Evolutionary conservation across 2,888 invertebrate genomes (phyloP).

Genomic region (Chironomus tentans): DNA sequence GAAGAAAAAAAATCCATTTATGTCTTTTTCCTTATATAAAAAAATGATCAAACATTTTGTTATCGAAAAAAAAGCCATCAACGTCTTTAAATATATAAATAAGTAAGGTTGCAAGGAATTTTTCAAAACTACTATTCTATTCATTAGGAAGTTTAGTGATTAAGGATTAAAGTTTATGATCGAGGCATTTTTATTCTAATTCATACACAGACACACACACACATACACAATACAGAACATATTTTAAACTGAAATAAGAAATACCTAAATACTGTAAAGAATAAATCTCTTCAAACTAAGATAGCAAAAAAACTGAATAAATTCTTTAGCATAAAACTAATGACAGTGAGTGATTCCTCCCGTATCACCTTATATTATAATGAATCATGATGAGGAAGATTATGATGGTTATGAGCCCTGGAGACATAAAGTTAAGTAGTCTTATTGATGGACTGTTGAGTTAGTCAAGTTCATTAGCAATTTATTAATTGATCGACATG

Average conservation of each 20-base stretch:
- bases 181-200: constrained; percentile 8
- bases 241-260: not conserved
- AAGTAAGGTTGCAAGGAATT: constrained; percentile 23
- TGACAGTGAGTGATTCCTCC: not conserved
- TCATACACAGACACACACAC: not conserved
- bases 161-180: not conserved
- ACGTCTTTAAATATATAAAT: constrained; percentile 1
- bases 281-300: not conserved
- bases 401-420: not conserved
- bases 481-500: too few species aligned
- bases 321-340: not conserved
- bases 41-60: not conserved
- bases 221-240: not conserved
- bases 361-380: not conserved
- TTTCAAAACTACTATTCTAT: constrained; percentile 16
- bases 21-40: not conserved
- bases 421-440: too few species aligned
- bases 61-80: not conserved
- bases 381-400: not conserved
- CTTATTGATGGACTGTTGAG: too few species aligned
- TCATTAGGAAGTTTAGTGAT: constrained; percentile 11
- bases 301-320: not conserved
- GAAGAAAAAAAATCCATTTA: not conserved
- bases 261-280: not conserved
- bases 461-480: too few species aligned